Conservation (phyloP, 2,113 vertebrate genomes). For the Eclectus roratus region DNA sequence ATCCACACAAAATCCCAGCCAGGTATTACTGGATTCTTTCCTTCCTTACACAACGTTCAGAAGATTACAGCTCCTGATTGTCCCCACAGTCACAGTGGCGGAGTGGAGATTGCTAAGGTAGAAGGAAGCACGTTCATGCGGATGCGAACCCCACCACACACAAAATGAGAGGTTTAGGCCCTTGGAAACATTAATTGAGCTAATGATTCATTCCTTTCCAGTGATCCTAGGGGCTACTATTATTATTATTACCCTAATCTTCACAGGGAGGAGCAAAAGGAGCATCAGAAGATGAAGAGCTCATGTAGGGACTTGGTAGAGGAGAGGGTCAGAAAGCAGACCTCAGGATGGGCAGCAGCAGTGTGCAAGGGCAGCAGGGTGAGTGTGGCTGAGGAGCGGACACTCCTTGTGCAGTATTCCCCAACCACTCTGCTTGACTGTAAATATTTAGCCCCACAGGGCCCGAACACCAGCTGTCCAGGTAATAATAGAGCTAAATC, state of each 20-base stretch:
- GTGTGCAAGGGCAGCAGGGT: rapidly evolving
- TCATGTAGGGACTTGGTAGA: not conserved
- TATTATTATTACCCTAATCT: not conserved
- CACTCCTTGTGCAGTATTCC: rapidly evolving
- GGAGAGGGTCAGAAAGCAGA: not conserved
- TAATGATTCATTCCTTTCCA: not conserved
- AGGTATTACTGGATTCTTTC: not conserved
- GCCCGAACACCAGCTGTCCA: not conserved
- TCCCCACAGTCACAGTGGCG: not conserved
- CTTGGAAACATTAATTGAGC: not conserved
- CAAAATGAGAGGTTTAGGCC: not conserved
- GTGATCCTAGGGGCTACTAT: not conserved
- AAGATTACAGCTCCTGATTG: not conserved
- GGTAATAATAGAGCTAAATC: not conserved
- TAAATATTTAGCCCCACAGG: not conserved
- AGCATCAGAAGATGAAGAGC: not conserved
- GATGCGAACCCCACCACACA: not conserved
- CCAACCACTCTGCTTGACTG: not conserved
- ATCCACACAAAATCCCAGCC: not conserved
- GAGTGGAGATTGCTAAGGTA: not conserved
- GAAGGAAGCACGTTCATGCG: not conserved
- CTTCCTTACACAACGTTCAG: not conserved
- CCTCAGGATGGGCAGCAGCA: not conserved
- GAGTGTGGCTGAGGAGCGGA: not conserved
- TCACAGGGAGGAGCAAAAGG: not conserved